phyloP scores from a whole-genome alignment of 1,140 invertebrate genomes.

The Polypedilum vanderplanki region DNA sequence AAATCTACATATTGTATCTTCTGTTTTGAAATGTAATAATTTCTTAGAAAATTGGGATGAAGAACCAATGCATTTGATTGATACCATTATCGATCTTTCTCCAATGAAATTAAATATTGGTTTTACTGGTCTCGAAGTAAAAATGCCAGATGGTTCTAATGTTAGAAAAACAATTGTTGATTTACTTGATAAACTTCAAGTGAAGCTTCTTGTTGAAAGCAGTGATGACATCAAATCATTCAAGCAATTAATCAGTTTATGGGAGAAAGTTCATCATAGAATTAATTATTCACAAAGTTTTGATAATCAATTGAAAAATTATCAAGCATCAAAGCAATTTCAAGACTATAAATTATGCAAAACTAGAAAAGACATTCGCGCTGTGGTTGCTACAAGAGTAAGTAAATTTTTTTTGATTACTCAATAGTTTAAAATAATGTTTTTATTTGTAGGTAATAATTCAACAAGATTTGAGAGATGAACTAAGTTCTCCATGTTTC shows the following conservation, averaged over 20 bases:
- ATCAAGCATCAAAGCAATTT: slow-evolving; percentile 33
- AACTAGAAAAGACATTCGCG: slow-evolving; percentile 54
- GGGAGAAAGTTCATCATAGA: slow-evolving; percentile 31
- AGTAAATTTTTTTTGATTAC: neutral
- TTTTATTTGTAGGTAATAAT: slow-evolving; percentile 39
- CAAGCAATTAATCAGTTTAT: slow-evolving; percentile 51
- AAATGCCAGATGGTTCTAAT: slow-evolving; percentile 58
- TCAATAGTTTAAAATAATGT: too few relatives aligned
- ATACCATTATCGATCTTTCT: slow-evolving; percentile 40
- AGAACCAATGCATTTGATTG: slow-evolving; percentile 46
- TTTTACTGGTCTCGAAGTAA: slow-evolving; percentile 40
- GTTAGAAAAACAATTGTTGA: slow-evolving; percentile 51
- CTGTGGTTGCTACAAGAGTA: slow-evolving; percentile 57
- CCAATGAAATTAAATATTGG: slow-evolving; percentile 45
- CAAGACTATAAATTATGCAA: slow-evolving; percentile 56
- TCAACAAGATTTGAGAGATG: slow-evolving; percentile 59
- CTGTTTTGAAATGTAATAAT: slow-evolving; percentile 50
- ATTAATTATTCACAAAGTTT: slow-evolving; percentile 30
- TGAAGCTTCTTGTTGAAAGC: slow-evolving; percentile 50
- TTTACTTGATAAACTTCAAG: slow-evolving; percentile 50
- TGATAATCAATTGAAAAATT: slow-evolving; percentile 31
- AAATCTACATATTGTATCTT: slow-evolving; percentile 44
- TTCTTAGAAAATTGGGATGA: slow-evolving; percentile 57
- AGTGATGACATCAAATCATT: slow-evolving; percentile 73
- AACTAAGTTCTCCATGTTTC: slow-evolving; percentile 43